phyloP scores from a whole-genome alignment of 53 echinoderm and acorn worm genomes.

The Mesocentrotus franciscanus region DNA sequence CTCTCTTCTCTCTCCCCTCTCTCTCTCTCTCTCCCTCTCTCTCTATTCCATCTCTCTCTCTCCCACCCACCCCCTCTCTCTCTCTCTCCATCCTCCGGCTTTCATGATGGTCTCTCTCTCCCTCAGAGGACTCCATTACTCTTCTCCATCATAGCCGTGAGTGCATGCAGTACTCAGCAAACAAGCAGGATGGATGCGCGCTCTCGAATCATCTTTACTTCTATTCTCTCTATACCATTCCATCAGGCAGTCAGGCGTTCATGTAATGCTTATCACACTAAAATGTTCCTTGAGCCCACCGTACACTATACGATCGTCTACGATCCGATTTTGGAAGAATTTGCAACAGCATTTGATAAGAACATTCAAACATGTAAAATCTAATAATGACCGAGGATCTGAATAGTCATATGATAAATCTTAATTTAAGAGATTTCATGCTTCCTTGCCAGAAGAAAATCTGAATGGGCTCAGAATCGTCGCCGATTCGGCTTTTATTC shows the following conservation, averaged over 20 bases:
- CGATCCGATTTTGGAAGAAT: too few species aligned
- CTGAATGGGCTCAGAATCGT: too few species aligned
- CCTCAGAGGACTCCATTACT: not conserved
- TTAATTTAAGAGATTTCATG: too few species aligned
- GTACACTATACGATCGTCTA: too few species aligned
- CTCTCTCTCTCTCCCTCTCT: not conserved
- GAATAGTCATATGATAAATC: too few species aligned
- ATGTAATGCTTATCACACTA: not conserved
- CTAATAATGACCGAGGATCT: too few species aligned
- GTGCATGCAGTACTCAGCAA: not conserved
- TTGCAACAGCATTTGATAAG: too few species aligned
- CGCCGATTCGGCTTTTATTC: too few species aligned
- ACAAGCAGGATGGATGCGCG: not conserved
- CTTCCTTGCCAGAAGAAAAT: too few species aligned
- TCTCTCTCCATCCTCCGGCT: not conserved
- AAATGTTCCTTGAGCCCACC: not conserved
- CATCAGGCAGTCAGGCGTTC: not conserved
- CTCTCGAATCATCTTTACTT: not conserved
- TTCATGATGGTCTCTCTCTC: not conserved
- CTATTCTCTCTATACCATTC: not conserved
- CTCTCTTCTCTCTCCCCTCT: not conserved
- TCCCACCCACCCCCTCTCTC: not conserved
- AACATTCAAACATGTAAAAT: too few species aligned
- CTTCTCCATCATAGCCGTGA: slow-evolving; percentile 3
- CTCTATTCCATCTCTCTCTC: not conserved